Evolutionary conservation across 2,113 vertebrate genomes (phyloP), one percentile per base, ranked within the genome.

Genomic region (Uria aalge): DNA sequence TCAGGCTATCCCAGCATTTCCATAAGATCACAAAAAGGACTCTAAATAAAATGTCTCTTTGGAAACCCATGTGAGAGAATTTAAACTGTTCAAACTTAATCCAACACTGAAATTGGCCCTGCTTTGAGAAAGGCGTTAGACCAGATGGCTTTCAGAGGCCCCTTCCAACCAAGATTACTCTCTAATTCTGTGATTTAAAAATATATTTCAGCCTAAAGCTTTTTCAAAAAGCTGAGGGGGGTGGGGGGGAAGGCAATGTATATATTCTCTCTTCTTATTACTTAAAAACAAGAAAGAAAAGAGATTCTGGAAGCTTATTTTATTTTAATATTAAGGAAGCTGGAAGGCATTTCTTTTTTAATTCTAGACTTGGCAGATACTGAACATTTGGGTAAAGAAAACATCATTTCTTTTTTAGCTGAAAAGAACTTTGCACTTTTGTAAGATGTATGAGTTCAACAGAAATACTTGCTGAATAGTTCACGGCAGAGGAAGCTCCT

Each of bases 391-490:
- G 40, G 17, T 64, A 75, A 78, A 74, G 68, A 86, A 84, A 89
- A 78, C 12, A 24, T n/a, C 0, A 32, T 60, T 12, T 30, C 9
- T 74, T 56, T 30, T 77, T 62, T 63, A 56, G 40, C 47, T 90
- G 76, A 73, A 59, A 78, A 71, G 48, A 82, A 45, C 85, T 87
- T 73, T 50, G 15, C 22, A 64, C 69, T 94, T 92, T 48, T 90
- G 79, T 56, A 85, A 56, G 90, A 45, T 80, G 18, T 21, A 73
- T 1, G 63, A 83, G 55, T 91, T 97, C 77, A 90, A 75, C 80
- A 96, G 72, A 83, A 92, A 94, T 85, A 83, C 12, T 77, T 85
- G 79, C 71, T 88, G 90, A 88, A 76, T 17, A 71, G 85, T 40
- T 96, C 85, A 62, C 7, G 4, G 67, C 78, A 94, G 43, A 93